These are phyloP conservation scores for Helicolenus hilgendorfi DNA, from an alignment of 2,797 vertebrate species.

Conservation along the genomic window DNA sequence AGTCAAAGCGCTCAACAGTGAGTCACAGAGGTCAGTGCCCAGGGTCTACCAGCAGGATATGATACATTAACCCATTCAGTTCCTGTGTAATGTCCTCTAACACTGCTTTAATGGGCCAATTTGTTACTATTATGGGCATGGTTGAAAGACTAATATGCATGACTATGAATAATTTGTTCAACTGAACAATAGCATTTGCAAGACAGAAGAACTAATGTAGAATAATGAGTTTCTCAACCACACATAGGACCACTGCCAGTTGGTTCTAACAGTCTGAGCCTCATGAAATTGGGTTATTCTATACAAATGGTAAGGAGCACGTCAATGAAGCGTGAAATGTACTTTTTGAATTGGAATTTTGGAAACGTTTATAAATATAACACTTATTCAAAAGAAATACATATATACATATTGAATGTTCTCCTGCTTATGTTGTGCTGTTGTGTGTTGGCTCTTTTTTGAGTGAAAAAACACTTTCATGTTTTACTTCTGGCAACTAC, in stretches of 20 bases:
- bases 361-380: background rate
- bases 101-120: slow-evolving; percentile 60
- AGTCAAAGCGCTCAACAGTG: slow-evolving; percentile 60
- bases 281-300: slow-evolving; percentile 42
- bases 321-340: slow-evolving; percentile 12
- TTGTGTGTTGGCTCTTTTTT: background rate
- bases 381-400: background rate
- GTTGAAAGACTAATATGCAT: slow-evolving; percentile 69
- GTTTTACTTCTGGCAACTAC: background rate
- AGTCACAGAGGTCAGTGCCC: slow-evolving; percentile 57
- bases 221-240: slow-evolving; percentile 44
- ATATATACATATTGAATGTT: background rate
- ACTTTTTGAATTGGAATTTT: background rate
- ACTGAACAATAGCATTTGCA: slow-evolving; percentile 40
- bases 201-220: slow-evolving; percentile 26
- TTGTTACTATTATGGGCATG: slow-evolving; percentile 66
- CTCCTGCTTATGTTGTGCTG: no score
- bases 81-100: slow-evolving; percentile 45
- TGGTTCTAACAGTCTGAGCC: background rate
- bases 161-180: slow-evolving; percentile 59
- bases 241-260: background rate
- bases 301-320: background rate
- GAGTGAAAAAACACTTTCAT: background rate
- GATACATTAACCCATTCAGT: slow-evolving; percentile 68
- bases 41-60: slow-evolving; percentile 71